phyloP scores from a whole-genome alignment of 2,113 vertebrate genomes.

The Charadrius vociferus region DNA sequence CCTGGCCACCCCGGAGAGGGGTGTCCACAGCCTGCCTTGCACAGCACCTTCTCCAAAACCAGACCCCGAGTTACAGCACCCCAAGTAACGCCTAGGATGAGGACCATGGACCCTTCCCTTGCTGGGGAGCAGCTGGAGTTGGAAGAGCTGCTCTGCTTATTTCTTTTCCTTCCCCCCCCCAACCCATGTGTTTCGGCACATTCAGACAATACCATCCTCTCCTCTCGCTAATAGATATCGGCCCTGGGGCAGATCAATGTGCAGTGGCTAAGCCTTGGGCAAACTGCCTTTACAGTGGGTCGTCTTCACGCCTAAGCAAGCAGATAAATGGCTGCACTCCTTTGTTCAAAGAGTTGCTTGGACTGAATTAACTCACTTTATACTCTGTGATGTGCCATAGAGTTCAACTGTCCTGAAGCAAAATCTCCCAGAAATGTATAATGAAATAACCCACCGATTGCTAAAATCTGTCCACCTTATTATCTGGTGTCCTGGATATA shows the following conservation, averaged over 20 bases:
- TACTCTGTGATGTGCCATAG: neutral
- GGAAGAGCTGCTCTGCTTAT: neutral
- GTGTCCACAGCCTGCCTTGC: neutral
- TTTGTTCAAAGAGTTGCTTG: neutral
- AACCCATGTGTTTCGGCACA: neutral
- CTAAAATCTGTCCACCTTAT: neutral
- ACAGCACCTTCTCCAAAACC: neutral
- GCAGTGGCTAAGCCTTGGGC: neutral
- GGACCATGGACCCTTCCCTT: fast-evolving
- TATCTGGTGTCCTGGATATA: neutral
- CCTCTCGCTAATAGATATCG: neutral
- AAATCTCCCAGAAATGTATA: neutral
- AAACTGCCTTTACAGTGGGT: neutral
- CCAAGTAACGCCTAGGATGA: neutral
- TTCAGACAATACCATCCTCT: neutral
- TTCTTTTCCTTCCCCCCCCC: neutral
- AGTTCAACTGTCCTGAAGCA: neutral
- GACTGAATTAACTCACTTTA: neutral
- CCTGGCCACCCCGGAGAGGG: fast-evolving
- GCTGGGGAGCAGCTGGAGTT: neutral
- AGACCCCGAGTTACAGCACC: neutral
- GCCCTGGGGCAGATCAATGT: neutral
- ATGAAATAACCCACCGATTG: neutral
- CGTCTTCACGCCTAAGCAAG: neutral
- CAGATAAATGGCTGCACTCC: neutral